Conservation (phyloP, 2,797 vertebrate species). For the Luscinia megarhynchos region DNA sequence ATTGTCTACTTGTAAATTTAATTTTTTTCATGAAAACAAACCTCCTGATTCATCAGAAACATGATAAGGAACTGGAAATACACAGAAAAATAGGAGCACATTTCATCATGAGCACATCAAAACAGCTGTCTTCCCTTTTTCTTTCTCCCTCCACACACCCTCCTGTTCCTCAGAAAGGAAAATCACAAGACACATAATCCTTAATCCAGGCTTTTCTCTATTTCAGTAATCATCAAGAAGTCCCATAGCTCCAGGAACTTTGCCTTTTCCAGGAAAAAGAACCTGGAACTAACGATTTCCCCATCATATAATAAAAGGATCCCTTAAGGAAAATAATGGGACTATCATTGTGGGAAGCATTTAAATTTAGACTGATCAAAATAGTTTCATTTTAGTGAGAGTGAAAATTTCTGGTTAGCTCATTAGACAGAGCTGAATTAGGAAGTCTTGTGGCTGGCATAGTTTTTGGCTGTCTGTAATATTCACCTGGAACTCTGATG, state of each 20-base stretch:
- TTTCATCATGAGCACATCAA: background rate
- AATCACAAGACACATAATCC: background rate
- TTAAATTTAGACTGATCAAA: background rate
- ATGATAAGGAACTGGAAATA: background rate
- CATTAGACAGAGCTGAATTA: background rate
- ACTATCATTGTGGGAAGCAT: background rate
- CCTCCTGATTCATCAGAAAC: background rate
- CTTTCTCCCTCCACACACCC: background rate
- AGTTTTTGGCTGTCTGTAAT: background rate
- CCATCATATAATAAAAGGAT: background rate
- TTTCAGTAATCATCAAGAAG: background rate
- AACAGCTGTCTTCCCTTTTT: background rate
- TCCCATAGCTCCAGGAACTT: background rate
- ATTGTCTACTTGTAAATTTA: background rate
- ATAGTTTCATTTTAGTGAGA: background rate
- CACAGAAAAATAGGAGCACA: background rate
- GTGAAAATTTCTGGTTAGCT: background rate
- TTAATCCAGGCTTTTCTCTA: background rate
- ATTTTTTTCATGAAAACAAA: background rate
- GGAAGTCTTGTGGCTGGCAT: background rate
- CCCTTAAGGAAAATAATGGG: background rate
- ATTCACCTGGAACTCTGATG: background rate
- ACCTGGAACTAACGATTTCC: background rate
- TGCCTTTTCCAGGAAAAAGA: background rate
- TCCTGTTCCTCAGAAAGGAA: background rate